Percentiles rank a stretch among this genome's conserved stretches.
phyloP scores from a whole-genome alignment of 1,140 invertebrate species.

The Cydia pomonella region DNA sequence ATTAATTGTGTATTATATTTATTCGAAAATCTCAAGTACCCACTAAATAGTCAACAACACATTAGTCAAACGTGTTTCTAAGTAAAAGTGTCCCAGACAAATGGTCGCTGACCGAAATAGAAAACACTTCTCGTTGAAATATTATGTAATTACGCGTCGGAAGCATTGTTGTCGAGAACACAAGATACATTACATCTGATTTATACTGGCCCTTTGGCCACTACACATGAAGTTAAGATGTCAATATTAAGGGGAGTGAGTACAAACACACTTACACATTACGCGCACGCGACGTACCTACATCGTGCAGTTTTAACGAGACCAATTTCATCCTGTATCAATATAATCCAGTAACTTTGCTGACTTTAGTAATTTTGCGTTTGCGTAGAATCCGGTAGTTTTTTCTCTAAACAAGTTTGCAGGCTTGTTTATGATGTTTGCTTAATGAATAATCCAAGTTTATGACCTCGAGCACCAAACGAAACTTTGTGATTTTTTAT shows the following conservation, averaged over 20 bases:
- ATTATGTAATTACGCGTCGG: slow-evolving; percentile 54
- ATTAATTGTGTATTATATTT: no score
- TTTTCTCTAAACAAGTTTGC: no score
- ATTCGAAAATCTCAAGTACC: not conserved
- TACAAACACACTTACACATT: no score
- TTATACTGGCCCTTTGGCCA: slow-evolving; percentile 25
- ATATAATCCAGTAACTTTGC: no score
- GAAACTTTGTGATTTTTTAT: no score
- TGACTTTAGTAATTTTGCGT: no score
- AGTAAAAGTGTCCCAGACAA: slow-evolving; percentile 38
- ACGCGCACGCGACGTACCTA: not conserved
- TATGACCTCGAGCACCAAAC: no score
- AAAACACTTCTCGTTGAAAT: slow-evolving; percentile 46
- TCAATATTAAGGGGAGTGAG: slow-evolving; percentile 34
- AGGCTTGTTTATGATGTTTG: no score
- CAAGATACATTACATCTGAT: slow-evolving; percentile 33
- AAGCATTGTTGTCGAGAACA: slow-evolving; percentile 38
- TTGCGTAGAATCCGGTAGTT: no score
- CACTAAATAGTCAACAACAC: not conserved
- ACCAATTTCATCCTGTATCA: no score
- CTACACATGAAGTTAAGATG: slow-evolving; percentile 41
- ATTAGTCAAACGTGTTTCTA: slow-evolving; percentile 7
- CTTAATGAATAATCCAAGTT: no score
- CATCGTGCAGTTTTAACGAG: no score
- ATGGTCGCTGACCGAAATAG: slow-evolving; percentile 50